Evolutionary conservation across 2,797 vertebrate genomes (phyloP), one percentile per base, ranked within the genome.

Genomic region (Uromys caudimaculatus): DNA sequence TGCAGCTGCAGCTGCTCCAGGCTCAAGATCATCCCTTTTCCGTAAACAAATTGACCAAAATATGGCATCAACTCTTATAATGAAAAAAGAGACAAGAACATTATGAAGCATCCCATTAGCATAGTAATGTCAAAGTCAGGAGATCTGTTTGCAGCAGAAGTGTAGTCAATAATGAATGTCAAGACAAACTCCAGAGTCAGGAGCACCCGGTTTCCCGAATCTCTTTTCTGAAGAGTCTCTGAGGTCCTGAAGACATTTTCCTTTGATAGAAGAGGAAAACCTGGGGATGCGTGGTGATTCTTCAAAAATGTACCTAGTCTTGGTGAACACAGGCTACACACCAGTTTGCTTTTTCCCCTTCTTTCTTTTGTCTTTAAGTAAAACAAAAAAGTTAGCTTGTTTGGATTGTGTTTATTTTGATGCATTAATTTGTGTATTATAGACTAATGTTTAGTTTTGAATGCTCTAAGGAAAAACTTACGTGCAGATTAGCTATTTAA

Each of bases 391-490:
- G 8, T 21, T 58, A 92, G 92, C 12, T 89, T 76, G 38, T 73
- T 96, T 83, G 38, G 17, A 73, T 76, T 32, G 86, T 96, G 29
- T 77, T 90, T 84, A 82, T 85, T 89, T 84, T 64, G 47, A 90
- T 91, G 38, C 21, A 4, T 82, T 91, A 76, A 29, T 87, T 52
- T 89, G 29, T 56, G 32, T 96, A 50, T 64, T 89, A 19, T 62
- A 89, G 32, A 67, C 19, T 19, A 90, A 90, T 64, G n/a, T 85
- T 94, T 90, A 91, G 67, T 90, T 96, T 93, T 82, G 79, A 93
- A 91, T 91, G 79, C 8, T 60, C 47, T 71, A 64, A 85, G 64
- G 56, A 92, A 88, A 83, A 89, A 84, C 84, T 19, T 73, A 67
- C 24, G 27, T 82, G 64, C 73, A 79, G 29, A 90, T 54, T 21